Evolutionary conservation across 2,797 vertebrate genomes (phyloP), one percentile per base, ranked within the genome.

Genomic region (Ara ararauna): DNA sequence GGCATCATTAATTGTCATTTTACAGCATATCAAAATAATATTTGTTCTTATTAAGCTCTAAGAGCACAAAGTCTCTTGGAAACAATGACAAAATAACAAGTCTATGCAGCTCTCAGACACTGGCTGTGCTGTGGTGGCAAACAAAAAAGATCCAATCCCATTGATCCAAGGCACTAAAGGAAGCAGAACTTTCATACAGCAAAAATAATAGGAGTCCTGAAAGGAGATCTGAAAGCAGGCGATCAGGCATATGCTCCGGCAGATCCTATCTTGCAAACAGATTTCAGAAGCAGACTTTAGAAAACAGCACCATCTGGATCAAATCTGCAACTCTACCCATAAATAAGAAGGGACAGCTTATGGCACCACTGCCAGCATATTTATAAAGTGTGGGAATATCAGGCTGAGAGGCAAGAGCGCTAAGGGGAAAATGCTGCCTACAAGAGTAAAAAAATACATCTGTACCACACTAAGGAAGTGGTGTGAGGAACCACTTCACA

Each of bases 271-370:
- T 90, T 93, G 94, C 94, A 84, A 94, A 96, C 98, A 99, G 98
- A 98, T 98, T 98, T 98, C 97, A 96, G 66, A 62, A 96, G 96
- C 97, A 98, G 97, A 97, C 95, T 94, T 97, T 67, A 26, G 72
- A 97, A 95, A 98, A 93, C 85, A 92, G 78, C 89, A 90, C 98
- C 98, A 99, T 99, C 98, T 99, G 99, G 98, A 98, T 97, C 79
- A 96, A 96, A 93, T 98, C 97, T 98, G 98, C 97, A 97, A 91
- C 89, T 81, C 85, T 89, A 96, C 94, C 97, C 95, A 90, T 90
- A 96, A 96, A 95, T 94, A 96, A 95, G 92, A 81, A 82, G 89
- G 85, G 88, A 64, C 93, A 90, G 93, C 97, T 96, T 97, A 96
- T 89, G 42, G 44, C 77, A 96, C 67, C n/a, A 80, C 56, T 94